Evolutionary conservation across 2,888 invertebrate species (phyloP).

Genomic region (Drosophila multiciliata): DNA sequence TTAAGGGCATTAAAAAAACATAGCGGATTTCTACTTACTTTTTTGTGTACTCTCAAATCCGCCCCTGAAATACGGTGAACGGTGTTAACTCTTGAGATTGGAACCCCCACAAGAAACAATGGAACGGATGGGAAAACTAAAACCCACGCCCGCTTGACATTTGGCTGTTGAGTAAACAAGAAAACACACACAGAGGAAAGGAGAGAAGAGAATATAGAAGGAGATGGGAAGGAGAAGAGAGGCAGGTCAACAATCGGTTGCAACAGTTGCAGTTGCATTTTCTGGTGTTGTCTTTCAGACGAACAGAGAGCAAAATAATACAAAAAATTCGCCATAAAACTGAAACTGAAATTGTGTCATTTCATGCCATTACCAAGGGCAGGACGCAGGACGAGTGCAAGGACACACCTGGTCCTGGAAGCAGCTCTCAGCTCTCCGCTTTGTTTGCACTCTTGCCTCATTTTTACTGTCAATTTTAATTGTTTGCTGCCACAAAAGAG

Average conservation of each 20-base stretch:
- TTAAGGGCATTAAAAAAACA: slow-evolving; percentile 68
- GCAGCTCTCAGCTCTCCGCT: slow-evolving; percentile 33
- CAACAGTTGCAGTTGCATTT: slow-evolving; percentile 43
- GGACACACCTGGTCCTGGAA: slow-evolving; percentile 57
- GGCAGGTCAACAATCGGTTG: slow-evolving; percentile 64
- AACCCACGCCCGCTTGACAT: slow-evolving; percentile 77
- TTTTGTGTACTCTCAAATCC: slow-evolving; percentile 10
- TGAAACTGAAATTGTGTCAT: slow-evolving; percentile 83
- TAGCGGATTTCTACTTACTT: slow-evolving; percentile 53
- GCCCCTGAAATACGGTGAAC: slow-evolving; percentile 37
- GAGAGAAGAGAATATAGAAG: slow-evolving; percentile 10
- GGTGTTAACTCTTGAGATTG: slow-evolving; percentile 68
- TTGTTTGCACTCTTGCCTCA: slow-evolving; percentile 39
- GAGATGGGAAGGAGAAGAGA: not conserved
- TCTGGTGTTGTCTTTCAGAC: slow-evolving; percentile 74
- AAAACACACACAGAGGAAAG: slow-evolving; percentile 21
- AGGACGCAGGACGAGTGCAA: slow-evolving; percentile 21
- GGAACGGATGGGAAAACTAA: slow-evolving; percentile 67
- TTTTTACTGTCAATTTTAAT: slow-evolving; percentile 72
- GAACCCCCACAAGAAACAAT: slow-evolving; percentile 48
- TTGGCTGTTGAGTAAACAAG: slow-evolving; percentile 75
- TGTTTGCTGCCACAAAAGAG: slow-evolving; percentile 47
- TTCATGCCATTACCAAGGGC: slow-evolving; percentile 71
- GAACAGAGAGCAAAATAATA: slow-evolving; percentile 18
- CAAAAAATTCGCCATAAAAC: slow-evolving; percentile 59